Base-by-base conservation (phyloP, 2,888 invertebrate species). In the Agonopterix arenella region DNA sequence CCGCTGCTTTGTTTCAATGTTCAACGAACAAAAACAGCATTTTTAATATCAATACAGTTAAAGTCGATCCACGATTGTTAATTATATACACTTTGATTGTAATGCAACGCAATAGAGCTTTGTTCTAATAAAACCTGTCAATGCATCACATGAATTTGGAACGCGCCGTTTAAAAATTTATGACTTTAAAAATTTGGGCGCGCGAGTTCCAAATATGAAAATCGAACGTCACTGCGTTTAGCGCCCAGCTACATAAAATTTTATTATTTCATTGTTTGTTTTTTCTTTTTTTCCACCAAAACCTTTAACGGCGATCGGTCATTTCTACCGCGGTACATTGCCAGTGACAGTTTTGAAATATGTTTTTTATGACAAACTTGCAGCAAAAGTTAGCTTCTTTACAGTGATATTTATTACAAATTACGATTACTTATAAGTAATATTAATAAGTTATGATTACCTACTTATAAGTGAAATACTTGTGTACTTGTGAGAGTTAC, bases 1-100 rank as follows among this genome's bases (percentile, higher is more conserved):
- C 69, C 62, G 68, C 58, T 60, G 71, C 80, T 80, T 86, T 86
- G 85, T 88, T 86, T 86, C 82, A 84, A 76, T 61, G 64, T 69
- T 74, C 66, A 70, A 66, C 63, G 61, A 64, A 83, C 79, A 83
- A 83, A 84, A 84, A 80, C 76, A 80, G 64, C 57, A 69, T 77
- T 79, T 81, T 78, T 70, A 78, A 79, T 81, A 80, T 75, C 73
- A 73, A 78, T 78, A 74, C 68, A 57, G 60, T 67, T 66, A 63
- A 62, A 69, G 68, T 75, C 76, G 73, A 73, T 76, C 75, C 67
- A 68, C 13, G 37, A 13, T 38, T 51, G n/a, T 52, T 69, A 70
- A 72, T 75, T 74, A 72, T 81, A 79, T 69, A 70, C 68, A 72
- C 68, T 11, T 72, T 68, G 67, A 68, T 71, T 71, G 71, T 73